Evolutionary conservation across 2,888 invertebrate genomes (phyloP), one percentile per base, ranked within the genome.

Genomic region (Perizoma flavofasciatum): DNA sequence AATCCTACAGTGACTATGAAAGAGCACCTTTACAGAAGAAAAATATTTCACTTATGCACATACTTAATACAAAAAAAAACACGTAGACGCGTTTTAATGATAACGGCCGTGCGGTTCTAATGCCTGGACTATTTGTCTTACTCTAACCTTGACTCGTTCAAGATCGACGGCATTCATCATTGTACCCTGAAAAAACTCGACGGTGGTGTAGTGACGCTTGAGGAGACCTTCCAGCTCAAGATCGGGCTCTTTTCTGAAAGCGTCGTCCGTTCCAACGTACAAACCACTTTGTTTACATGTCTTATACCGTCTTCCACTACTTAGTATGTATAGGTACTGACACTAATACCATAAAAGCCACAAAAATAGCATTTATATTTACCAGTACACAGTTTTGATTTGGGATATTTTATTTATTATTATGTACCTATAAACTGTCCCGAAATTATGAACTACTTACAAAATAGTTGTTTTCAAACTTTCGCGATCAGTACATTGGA

Each of bases 131-230:
- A 91, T 82, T 83, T 83, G 81, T 89, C 85, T 85, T 86, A 85
- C 85, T 88, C 94, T 94, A 97, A 98, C 98, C 97, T 99, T 99
- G 94, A 99, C 99, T 94, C 99, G 95, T 93, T 99, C 98, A 95
- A 99, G 96, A 95, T 99, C 99, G 94, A 99, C 98, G 86, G 99
- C 98, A 94, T 99, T 99, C 99, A 99, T 99, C 95, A 99, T 99
- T 92, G 99, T 98, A 93, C 99, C 99, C 96, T 99, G 99, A 97
- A 99, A 99, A 96, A 99, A 99, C 96, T 98, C 98, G 95, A 99
- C 99, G 92, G 99, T 99, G 86, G 99, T 99, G 95, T 99, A 99
- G 96, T 99, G 99, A 90, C 99, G 96, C 94, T 99, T 99, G 93
- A 99, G 97, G 86, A 99, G 96, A 92, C 99, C 99, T 94, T 99